Conservation (phyloP, 53 echinoderm and acorn worm species). For the Hippasteria phrygiana region DNA sequence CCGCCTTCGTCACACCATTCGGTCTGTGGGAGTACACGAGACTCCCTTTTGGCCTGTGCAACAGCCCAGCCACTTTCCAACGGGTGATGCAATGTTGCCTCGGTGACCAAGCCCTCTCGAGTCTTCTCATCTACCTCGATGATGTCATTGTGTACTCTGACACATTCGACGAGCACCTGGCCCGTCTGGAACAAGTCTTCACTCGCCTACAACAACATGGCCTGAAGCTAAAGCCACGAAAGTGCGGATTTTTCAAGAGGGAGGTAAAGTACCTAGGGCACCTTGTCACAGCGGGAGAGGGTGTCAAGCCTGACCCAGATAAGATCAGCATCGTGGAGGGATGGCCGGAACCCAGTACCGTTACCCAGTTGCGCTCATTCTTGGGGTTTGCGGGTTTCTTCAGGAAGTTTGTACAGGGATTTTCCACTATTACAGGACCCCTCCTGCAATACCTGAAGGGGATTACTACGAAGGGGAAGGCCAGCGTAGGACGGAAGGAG, state of each 20-base stretch:
- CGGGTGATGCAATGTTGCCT: conserved; percentile 60
- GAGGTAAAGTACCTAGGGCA: conserved; percentile 66
- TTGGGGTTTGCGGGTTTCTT: conserved; percentile 76
- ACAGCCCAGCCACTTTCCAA: conserved; percentile 70
- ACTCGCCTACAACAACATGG: conserved; percentile 54
- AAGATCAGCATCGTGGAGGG: conserved; percentile 10
- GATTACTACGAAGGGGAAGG: background rate
- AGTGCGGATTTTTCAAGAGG: conserved; percentile 56
- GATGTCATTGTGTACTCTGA: conserved; percentile 63
- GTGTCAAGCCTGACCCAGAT: conserved; percentile 36
- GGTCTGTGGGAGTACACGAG: conserved; percentile 48
- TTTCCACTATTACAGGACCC: conserved; percentile 64
- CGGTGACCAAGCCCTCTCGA: conserved; percentile 39
- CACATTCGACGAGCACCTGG: conserved; percentile 57
- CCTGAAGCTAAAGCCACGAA: conserved; percentile 65
- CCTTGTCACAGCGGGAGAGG: conserved; percentile 30
- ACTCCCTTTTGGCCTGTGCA: conserved; percentile 50
- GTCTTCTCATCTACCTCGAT: conserved; percentile 58
- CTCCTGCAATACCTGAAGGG: conserved; percentile 10
- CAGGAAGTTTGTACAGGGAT: conserved; percentile 66
- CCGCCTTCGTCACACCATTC: conserved; percentile 42
- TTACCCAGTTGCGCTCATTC: conserved; percentile 64
- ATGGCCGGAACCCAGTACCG: conserved; percentile 67
- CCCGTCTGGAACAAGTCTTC: conserved; percentile 51
- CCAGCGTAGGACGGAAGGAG: background rate